Evolutionary conservation across 2,113 vertebrate genomes (phyloP).

Genomic region (Rynchops niger): DNA sequence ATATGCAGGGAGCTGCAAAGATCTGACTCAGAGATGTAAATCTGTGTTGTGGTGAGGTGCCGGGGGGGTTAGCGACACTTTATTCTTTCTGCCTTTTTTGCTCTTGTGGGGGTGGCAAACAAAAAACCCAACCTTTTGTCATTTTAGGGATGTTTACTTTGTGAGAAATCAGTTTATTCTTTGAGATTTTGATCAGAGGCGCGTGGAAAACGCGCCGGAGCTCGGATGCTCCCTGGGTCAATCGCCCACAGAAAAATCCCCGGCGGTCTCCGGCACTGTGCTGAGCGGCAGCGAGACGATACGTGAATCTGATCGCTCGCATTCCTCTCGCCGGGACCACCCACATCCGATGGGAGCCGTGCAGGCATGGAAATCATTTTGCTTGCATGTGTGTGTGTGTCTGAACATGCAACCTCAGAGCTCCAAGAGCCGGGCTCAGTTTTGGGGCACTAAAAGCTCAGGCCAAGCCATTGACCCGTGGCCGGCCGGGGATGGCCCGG

Average conservation of each 20-base stretch:
- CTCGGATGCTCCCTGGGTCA: background rate
- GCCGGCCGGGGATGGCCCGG: background rate
- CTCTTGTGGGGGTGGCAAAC: background rate
- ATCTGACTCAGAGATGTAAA: slow-evolving; percentile 66
- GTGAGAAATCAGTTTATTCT: background rate
- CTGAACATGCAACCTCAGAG: background rate
- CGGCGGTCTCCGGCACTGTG: background rate
- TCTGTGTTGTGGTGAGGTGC: slow-evolving; percentile 32
- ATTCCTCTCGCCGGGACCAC: slow-evolving; percentile 48
- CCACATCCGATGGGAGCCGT: slow-evolving; percentile 6
- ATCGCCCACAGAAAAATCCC: background rate
- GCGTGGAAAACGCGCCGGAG: background rate
- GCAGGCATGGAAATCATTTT: slow-evolving; percentile 21
- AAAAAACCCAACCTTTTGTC: background rate
- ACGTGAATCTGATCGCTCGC: background rate
- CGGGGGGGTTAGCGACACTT: background rate
- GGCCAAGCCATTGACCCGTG: background rate
- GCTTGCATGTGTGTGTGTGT: background rate
- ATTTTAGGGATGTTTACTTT: background rate
- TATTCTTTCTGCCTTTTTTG: background rate
- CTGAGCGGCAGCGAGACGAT: background rate
- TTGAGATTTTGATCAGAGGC: background rate
- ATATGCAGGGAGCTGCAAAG: slow-evolving; percentile 58
- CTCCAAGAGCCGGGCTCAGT: background rate
- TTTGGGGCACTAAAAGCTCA: background rate